Evolutionary conservation across 2,888 invertebrate species (phyloP).

Genomic region (Pharmacophagus antenor): DNA sequence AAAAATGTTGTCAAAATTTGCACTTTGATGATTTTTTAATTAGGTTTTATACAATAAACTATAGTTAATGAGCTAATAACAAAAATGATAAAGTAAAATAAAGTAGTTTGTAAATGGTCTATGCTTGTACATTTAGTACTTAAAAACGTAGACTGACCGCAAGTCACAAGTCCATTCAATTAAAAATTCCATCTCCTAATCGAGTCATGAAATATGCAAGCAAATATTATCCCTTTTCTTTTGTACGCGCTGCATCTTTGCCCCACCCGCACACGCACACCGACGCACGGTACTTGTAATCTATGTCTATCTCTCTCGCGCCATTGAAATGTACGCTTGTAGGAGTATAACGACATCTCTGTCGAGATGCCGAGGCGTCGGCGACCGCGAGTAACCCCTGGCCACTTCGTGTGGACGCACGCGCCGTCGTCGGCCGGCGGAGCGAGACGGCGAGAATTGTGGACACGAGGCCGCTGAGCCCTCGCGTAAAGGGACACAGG

Average conservation of each 20-base stretch:
- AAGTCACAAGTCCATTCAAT: constrained; percentile 70
- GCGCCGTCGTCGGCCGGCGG: constrained; percentile 76
- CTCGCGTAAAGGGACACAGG: constrained; percentile 80
- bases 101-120: not conserved
- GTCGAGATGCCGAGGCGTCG: constrained; percentile 68
- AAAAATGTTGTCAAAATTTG: no score
- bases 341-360: constrained; percentile 60
- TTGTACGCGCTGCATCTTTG: constrained; percentile 79
- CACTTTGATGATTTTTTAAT: no score
- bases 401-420: constrained; percentile 78
- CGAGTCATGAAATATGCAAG: constrained; percentile 81
- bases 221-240: constrained; percentile 81
- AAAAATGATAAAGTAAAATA: constrained; percentile 4
- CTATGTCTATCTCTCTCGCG: constrained; percentile 61
- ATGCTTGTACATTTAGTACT: constrained; percentile 33
- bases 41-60: no score
- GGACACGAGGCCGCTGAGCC: constrained; percentile 77
- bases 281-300: constrained; percentile 73
- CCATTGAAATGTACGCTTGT: constrained; percentile 47
- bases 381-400: constrained; percentile 82
- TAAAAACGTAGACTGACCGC: constrained; percentile 62
- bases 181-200: constrained; percentile 81
- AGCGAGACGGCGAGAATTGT: constrained; percentile 72
- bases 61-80: no score
- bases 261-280: constrained; percentile 81